Conservation (phyloP, 2,797 vertebrate species). For the Sebastes jordani region DNA sequence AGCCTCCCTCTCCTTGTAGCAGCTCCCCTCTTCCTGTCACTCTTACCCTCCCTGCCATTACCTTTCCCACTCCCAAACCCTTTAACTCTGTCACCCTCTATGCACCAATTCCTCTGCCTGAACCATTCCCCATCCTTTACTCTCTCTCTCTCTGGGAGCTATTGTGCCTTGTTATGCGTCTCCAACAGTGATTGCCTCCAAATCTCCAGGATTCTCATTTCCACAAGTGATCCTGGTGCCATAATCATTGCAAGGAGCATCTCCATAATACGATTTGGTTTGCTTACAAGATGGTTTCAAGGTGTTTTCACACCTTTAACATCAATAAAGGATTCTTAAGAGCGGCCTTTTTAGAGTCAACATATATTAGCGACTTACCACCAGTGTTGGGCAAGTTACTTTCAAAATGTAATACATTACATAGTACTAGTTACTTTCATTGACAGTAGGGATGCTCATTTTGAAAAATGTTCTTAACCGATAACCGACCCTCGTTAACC, state of each 20-base stretch:
- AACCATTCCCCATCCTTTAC: slow-evolving; percentile 42
- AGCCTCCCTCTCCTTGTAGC: slow-evolving; percentile 30
- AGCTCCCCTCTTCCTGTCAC: slow-evolving; percentile 54
- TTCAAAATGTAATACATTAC: not conserved
- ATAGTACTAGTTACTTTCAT: not conserved
- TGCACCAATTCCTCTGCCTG: slow-evolving; percentile 58
- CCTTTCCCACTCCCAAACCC: slow-evolving; percentile 30
- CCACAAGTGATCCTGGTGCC: slow-evolving; percentile 29
- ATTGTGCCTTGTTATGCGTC: slow-evolving; percentile 48
- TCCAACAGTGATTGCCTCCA: slow-evolving; percentile 55
- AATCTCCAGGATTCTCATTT: slow-evolving; percentile 55
- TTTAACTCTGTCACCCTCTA: slow-evolving; percentile 55
- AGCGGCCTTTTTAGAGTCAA: not conserved
- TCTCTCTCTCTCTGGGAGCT: slow-evolving; percentile 31
- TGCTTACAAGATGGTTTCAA: slow-evolving; percentile 18
- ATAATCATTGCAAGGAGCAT: slow-evolving; percentile 25
- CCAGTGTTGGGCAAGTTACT: not conserved
- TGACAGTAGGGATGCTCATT: not conserved
- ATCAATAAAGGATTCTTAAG: not conserved
- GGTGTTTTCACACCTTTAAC: not conserved
- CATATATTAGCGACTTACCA: not conserved
- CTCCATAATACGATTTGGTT: slow-evolving; percentile 7
- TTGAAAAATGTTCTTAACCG: too few species aligned
- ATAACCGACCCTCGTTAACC: too few species aligned
- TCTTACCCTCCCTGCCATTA: slow-evolving; percentile 47